Evolutionary conservation across 2,113 vertebrate species (phyloP).

Genomic region (Meriones unguiculatus): DNA sequence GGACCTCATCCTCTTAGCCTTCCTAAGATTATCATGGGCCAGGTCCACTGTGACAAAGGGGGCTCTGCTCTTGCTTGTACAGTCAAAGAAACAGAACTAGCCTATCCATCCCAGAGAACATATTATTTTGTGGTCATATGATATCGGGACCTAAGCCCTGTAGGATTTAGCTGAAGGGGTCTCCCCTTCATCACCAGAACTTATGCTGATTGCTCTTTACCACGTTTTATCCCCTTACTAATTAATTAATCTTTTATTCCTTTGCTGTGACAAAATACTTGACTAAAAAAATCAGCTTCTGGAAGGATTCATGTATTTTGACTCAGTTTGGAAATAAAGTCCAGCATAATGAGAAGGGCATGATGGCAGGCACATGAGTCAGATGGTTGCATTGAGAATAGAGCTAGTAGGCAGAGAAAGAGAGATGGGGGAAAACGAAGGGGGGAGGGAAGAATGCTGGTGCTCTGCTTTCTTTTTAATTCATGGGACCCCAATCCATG

Average conservation of each 20-base stretch:
- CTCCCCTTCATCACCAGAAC: neutral
- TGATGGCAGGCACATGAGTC: neutral
- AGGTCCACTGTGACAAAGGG: neutral
- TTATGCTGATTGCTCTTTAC: neutral
- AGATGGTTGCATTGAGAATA: too few species aligned
- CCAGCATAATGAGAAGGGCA: neutral
- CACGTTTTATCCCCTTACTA: neutral
- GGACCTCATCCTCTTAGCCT: conserved; percentile 28
- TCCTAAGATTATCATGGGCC: conserved; percentile 18
- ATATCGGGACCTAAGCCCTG: neutral
- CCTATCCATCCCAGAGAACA: neutral
- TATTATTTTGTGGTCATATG: neutral
- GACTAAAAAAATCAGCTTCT: neutral
- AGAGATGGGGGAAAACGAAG: neutral
- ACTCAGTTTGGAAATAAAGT: neutral
- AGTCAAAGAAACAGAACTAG: conserved; percentile 27
- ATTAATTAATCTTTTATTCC: neutral
- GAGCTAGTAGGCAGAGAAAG: neutral
- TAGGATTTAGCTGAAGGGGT: neutral
- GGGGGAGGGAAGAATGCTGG: neutral
- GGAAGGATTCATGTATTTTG: neutral
- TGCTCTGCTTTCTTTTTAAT: neutral
- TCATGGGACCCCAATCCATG: neutral
- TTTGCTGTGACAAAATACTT: neutral
- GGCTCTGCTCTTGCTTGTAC: neutral